phyloP scores from a whole-genome alignment of 2,888 invertebrate genomes.

The Drosophila phalerata region DNA sequence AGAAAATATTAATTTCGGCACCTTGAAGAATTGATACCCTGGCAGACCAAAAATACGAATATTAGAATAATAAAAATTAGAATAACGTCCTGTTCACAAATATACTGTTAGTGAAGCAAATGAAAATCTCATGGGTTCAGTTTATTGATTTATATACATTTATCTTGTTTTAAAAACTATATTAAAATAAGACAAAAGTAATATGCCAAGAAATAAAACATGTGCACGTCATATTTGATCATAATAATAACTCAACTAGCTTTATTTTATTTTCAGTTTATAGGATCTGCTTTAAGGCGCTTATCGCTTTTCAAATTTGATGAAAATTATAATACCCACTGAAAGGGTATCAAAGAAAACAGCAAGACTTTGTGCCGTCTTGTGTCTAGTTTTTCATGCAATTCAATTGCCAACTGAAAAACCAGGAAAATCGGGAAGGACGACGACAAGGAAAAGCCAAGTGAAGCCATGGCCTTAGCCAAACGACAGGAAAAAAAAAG shows the following conservation, averaged over 20 bases:
- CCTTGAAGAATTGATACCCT: background rate
- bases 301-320: background rate
- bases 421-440: constrained; percentile 1
- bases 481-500: constrained; percentile 56
- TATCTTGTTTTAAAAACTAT: background rate
- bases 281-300: background rate
- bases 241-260: too few relatives aligned
- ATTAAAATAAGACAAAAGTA: background rate
- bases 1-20: background rate
- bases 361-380: constrained; percentile 33
- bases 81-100: too few relatives aligned
- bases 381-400: constrained; percentile 58
- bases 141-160: too few relatives aligned
- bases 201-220: background rate
- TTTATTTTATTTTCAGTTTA: too few relatives aligned
- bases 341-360: constrained; percentile 7
- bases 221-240: background rate
- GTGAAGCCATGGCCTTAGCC: constrained; percentile 55
- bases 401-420: constrained; percentile 71
- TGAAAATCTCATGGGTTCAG: too few relatives aligned
- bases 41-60: background rate
- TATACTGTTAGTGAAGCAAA: too few relatives aligned
- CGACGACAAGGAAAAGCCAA: constrained; percentile 51
- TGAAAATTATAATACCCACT: background rate
- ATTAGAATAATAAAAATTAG: too few relatives aligned